Evolutionary conservation across 2,888 invertebrate genomes (phyloP), one percentile per base, ranked within the genome.

Genomic region (Eupithecia vulgata): DNA sequence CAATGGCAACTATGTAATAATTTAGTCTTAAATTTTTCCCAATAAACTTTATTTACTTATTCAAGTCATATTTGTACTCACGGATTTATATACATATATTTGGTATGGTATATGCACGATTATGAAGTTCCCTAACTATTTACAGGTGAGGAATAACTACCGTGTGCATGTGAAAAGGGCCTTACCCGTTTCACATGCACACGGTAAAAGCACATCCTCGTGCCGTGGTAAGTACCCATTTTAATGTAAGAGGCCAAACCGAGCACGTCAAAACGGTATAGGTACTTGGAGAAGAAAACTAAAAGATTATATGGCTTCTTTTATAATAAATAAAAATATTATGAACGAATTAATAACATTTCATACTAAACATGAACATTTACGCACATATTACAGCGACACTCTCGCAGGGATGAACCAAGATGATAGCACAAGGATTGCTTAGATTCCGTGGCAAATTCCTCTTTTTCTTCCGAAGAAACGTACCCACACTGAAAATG

Each of bases 401-500:
- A 93, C 70, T 88, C 90, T 0, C 81, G 81, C 7, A 91, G 76
- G 6, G 87, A 79, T 45, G 76, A 79, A 5, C 88, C 87, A 5
- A 90, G 76, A 3, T 75, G 77, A 74, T 87, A 81, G 78, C 92
- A 91, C 6, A 83, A 68, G 0, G 89, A 88, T 62, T 87, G 87
- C 45, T 82, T 78, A 0, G 87, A 83, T 17, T 76, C 72, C 0
- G 81, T 75, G 2, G 76, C 67, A 5, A 79, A 72, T 15, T 79
- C 80, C 25, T 71, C 61, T 35, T 80, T 78, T 17, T 81, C 79
- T 21, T 82, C 79, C 10, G 82, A 64, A n/a, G 69, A 73, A 0
- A 81, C 81, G 81, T 87, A 87, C n/a, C 89, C 90, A 76, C 88
- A 91, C 93, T 93, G 82, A 65, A 85, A 73, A 40, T 40, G 21